A percentile compares a stretch with the other conserved stretches of the same genome.
Evolutionary conservation across 2,113 vertebrate species (phyloP).

Genomic region (Periophthalmodon schlosseri): DNA sequence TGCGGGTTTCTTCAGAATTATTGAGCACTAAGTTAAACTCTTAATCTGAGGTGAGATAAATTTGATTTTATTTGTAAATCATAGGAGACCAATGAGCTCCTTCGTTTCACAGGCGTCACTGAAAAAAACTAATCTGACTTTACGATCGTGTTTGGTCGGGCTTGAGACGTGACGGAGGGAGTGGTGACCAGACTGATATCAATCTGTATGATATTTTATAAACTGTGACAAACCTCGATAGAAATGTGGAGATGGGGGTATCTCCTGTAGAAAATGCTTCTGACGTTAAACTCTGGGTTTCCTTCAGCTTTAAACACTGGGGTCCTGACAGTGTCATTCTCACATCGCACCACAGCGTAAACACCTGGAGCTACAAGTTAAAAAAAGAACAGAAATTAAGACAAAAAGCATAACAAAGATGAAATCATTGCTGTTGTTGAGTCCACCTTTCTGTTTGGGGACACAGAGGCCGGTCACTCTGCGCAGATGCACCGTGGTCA

Average conservation of each 20-base stretch:
- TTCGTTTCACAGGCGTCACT: too few relatives aligned
- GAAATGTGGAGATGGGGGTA: slow-evolving; percentile 66
- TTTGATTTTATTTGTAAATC: too few relatives aligned
- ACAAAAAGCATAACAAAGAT: background rate
- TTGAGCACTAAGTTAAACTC: too few relatives aligned
- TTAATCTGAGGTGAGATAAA: too few relatives aligned
- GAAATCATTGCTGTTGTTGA: background rate
- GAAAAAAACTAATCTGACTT: too few relatives aligned
- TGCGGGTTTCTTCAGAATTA: too few relatives aligned
- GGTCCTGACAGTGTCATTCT: slow-evolving; percentile 69
- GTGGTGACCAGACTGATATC: too few relatives aligned
- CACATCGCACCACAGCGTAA: slow-evolving; percentile 77
- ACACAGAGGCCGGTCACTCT: slow-evolving; percentile 67
- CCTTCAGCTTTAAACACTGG: slow-evolving; percentile 65
- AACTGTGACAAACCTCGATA: slow-evolving; percentile 62
- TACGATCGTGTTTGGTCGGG: too few relatives aligned
- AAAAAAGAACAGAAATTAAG: background rate
- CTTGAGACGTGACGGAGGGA: too few relatives aligned
- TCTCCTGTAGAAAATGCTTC: slow-evolving; percentile 80
- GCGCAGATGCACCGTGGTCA: slow-evolving; percentile 76
- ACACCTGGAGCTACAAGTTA: slow-evolving; percentile 70
- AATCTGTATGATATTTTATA: too few relatives aligned
- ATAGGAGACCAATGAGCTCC: too few relatives aligned
- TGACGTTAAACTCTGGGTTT: slow-evolving; percentile 80
- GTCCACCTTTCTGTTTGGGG: slow-evolving; percentile 71